These are phyloP conservation scores for Masnerella sp. DNA, from an alignment of 2,888 invertebrate genomes.

Conservation along the genomic window DNA sequence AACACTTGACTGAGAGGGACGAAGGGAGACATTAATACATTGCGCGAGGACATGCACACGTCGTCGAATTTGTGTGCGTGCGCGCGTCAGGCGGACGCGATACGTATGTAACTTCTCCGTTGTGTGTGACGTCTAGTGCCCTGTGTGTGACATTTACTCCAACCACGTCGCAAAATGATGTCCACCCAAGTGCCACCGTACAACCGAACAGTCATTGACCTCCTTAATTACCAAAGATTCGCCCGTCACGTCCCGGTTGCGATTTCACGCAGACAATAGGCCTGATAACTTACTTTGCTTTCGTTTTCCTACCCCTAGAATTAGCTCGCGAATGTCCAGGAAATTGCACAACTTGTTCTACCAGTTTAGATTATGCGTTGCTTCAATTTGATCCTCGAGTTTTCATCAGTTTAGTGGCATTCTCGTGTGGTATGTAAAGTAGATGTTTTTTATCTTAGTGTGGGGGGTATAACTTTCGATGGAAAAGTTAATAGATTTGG, in stretches of 20 bases:
- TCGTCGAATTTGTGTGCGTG: slow-evolving; percentile 51
- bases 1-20: slow-evolving; percentile 65
- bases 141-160: slow-evolving; percentile 77
- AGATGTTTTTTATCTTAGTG: too few relatives aligned
- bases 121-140: slow-evolving; percentile 75
- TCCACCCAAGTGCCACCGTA: slow-evolving; percentile 56
- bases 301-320: too few relatives aligned
- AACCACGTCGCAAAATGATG: slow-evolving; percentile 69
- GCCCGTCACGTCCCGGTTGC: slow-evolving; percentile 32
- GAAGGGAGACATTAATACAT: slow-evolving; percentile 62
- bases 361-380: too few relatives aligned
- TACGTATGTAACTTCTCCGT: slow-evolving; percentile 68
- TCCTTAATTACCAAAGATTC: slow-evolving; percentile 68
- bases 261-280: too few relatives aligned
- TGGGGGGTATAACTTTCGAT: too few relatives aligned
- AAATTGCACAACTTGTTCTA: too few relatives aligned
- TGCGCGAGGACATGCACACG: slow-evolving; percentile 43
- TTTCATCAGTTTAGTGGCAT: too few relatives aligned
- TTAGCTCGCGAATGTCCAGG: too few relatives aligned
- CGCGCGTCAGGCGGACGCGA: slow-evolving; percentile 72
- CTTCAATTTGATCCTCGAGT: too few relatives aligned
- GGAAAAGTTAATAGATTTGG: too few relatives aligned
- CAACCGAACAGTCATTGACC: slow-evolving; percentile 67
- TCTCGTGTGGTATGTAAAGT: too few relatives aligned
- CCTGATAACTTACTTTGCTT: too few relatives aligned